phyloP scores from a whole-genome alignment of 2,113 vertebrate genomes.

The Microtus oregoni region DNA sequence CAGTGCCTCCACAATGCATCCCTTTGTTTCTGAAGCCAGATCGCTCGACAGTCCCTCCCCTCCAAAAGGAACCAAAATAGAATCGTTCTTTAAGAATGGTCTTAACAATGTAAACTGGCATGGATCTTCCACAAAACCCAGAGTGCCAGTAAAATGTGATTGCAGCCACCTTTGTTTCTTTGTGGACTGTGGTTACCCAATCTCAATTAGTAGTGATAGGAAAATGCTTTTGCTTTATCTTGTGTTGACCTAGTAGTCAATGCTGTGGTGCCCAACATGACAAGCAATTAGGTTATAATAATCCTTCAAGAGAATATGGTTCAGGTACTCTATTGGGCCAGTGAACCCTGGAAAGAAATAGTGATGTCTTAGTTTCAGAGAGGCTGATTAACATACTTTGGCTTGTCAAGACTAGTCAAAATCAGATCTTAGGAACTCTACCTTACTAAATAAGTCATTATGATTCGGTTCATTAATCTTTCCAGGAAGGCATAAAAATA shows the following conservation, averaged over 20 bases:
- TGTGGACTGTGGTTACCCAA: conserved; percentile 59
- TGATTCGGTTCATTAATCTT: conserved; percentile 74
- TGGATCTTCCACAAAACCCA: not conserved
- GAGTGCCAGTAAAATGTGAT: not conserved
- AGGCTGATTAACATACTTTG: conserved; percentile 74
- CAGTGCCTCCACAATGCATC: not conserved
- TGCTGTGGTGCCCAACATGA: conserved; percentile 71
- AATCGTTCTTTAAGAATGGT: not conserved
- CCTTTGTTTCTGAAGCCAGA: conserved; percentile 8
- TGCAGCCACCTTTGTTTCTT: not conserved
- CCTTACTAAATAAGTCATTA: conserved; percentile 80
- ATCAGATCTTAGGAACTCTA: conserved; percentile 71
- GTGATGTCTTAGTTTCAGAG: conserved; percentile 78
- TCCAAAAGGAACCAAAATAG: not conserved
- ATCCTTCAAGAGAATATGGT: conserved; percentile 78
- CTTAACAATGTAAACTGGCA: not conserved
- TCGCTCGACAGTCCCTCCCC: not conserved
- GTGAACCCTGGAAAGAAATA: conserved; percentile 75
- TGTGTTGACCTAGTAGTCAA: conserved; percentile 71
- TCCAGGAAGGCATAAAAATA: conserved; percentile 34
- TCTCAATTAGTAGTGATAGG: conserved; percentile 56
- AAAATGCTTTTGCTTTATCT: conserved; percentile 67
- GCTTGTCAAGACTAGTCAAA: conserved; percentile 74
- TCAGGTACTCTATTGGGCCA: conserved; percentile 69
- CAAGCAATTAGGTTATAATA: conserved; percentile 75